These are phyloP conservation scores for Stenotaenia linearis DNA, from an alignment of 2,888 invertebrate genomes.

Conservation along the genomic window DNA sequence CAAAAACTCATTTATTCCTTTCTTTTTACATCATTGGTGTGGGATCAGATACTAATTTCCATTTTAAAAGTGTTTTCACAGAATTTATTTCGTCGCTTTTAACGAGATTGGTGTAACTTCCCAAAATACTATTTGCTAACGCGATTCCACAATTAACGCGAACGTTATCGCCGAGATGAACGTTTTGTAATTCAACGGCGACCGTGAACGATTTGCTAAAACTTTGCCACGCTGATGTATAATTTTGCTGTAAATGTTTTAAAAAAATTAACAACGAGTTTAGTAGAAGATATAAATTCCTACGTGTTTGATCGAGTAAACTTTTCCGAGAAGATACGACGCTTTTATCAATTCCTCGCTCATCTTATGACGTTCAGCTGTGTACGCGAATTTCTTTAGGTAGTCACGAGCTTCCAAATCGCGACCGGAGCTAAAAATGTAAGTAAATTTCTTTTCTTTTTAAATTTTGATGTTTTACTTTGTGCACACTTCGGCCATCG, in stretches of 20 bases:
- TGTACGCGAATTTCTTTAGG: constrained; percentile 29
- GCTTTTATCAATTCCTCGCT: constrained; percentile 26
- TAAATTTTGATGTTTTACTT: constrained; percentile 13
- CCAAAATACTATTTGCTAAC: background rate
- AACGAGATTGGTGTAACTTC: background rate
- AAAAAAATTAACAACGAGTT: no score
- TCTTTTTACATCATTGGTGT: background rate
- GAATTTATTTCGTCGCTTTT: background rate
- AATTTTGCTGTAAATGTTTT: constrained; percentile 17
- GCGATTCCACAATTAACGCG: constrained; percentile 3
- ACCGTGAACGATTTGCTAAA: constrained; percentile 24
- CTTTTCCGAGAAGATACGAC: constrained; percentile 2
- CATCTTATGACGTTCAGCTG: constrained; percentile 13
- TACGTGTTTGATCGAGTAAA: background rate
- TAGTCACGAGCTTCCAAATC: background rate
- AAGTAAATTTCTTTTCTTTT: no score
- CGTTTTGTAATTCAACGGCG: background rate
- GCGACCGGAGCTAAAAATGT: background rate
- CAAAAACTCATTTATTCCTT: background rate
- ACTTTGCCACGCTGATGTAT: background rate
- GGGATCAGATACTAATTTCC: background rate
- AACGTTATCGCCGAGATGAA: constrained; percentile 16
- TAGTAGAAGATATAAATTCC: no score
- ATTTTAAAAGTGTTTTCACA: background rate
- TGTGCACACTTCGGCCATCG: background rate